A percentile compares a stretch with the other conserved stretches of the same genome.
phyloP scores from a whole-genome alignment of 2,888 invertebrate species.

The Dasypolia templi region DNA sequence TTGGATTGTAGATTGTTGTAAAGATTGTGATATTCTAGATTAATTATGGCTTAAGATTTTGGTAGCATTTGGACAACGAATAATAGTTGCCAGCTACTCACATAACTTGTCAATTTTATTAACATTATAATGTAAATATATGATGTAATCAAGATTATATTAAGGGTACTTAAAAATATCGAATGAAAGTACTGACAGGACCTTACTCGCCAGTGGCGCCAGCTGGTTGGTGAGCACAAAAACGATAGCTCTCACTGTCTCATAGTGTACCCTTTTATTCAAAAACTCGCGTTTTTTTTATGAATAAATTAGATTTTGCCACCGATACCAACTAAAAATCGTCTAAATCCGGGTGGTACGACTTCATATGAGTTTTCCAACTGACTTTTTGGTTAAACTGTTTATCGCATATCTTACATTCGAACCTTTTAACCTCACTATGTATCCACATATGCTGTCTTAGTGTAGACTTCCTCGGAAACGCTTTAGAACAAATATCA shows the following conservation, averaged over 20 bases:
- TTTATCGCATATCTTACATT: conserved; percentile 78
- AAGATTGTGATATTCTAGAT: background rate
- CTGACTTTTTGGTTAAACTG: conserved; percentile 79
- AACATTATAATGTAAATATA: no score
- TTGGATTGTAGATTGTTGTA: background rate
- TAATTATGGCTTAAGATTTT: no score
- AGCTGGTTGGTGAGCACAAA: background rate
- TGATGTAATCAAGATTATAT: no score
- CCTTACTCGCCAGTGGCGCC: background rate
- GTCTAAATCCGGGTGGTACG: conserved; percentile 78
- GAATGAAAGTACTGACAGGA: background rate
- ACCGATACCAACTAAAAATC: conserved; percentile 47
- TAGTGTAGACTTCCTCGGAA: conserved; percentile 80
- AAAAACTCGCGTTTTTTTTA: background rate
- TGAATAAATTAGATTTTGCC: no score
- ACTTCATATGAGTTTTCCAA: conserved; percentile 82
- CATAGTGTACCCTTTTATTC: background rate
- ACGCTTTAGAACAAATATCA: conserved; percentile 83
- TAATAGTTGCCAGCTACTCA: no score
- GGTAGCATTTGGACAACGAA: no score
- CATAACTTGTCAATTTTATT: no score
- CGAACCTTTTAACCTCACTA: conserved; percentile 79
- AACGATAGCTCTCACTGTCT: background rate
- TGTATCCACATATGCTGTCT: conserved; percentile 84
- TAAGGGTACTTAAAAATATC: no score